Evolutionary conservation across 2,113 vertebrate genomes (phyloP).

Genomic region (Eretmochelys imbricata): DNA sequence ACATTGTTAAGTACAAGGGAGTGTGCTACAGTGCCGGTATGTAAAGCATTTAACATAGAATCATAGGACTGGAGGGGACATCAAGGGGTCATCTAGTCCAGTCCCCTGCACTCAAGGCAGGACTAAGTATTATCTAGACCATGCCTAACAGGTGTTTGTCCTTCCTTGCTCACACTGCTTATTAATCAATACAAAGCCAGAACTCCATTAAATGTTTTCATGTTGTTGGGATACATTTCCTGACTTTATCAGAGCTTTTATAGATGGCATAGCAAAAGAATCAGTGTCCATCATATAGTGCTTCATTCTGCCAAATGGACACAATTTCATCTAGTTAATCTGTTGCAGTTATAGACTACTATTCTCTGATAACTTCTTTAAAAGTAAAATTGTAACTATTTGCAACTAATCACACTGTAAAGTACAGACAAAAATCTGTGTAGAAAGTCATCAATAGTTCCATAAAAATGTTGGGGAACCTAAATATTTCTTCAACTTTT

Average conservation of each 20-base stretch:
- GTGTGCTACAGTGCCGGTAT: constrained; percentile 97
- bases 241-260: neutral
- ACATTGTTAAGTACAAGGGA: constrained; percentile 98
- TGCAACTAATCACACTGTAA: neutral
- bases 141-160: too few relatives aligned
- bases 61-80: too few relatives aligned
- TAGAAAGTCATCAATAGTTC: neutral
- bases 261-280: neutral
- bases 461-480: neutral
- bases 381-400: neutral
- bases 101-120: too few relatives aligned
- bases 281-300: accelerated
- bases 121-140: too few relatives aligned
- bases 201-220: neutral
- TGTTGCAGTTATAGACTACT: neutral
- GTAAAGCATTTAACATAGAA: constrained; percentile 8
- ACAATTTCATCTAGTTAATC: neutral
- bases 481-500: neutral
- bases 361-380: neutral
- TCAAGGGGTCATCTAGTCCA: too few relatives aligned
- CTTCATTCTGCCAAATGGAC: neutral
- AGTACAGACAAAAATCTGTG: neutral
- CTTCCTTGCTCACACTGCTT: neutral
- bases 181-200: neutral
- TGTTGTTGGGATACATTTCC: neutral